phyloP scores from a whole-genome alignment of 2,797 vertebrate genomes.

The Momotus momota region DNA sequence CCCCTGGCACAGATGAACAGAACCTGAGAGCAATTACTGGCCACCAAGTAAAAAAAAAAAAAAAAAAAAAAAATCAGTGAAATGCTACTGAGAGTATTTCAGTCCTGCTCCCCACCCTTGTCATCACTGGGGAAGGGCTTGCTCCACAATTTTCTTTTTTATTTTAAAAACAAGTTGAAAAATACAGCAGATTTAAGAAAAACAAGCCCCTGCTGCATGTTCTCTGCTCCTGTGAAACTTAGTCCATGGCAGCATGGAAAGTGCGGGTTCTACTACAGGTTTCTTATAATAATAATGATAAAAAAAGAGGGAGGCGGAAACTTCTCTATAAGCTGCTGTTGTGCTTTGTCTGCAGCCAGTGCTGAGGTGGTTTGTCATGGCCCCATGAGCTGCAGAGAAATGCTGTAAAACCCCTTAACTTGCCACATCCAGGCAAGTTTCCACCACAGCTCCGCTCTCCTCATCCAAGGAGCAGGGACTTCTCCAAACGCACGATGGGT shows the following conservation, averaged over 20 bases:
- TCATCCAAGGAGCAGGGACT: background rate
- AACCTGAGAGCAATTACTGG: conserved; percentile 17
- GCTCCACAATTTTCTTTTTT: background rate
- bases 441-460: background rate
- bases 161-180: conserved; percentile 1
- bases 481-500: fast-evolving
- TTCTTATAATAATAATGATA: background rate
- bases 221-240: background rate
- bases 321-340: background rate
- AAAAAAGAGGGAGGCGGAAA: background rate
- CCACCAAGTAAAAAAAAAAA: background rate
- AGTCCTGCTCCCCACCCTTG: background rate
- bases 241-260: background rate
- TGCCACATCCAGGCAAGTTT: background rate
- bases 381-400: fast-evolving
- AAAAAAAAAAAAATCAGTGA: background rate
- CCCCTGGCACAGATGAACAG: background rate
- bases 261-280: background rate
- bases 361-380: background rate
- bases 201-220: fast-evolving
- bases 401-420: background rate
- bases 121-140: background rate
- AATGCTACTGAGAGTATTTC: background rate
- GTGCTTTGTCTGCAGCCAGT: background rate
- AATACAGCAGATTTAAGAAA: background rate